Evolutionary conservation across 1,140 invertebrate genomes (phyloP), one percentile per base, ranked within the genome.

Genomic region (Heliconius eleuchia): DNA sequence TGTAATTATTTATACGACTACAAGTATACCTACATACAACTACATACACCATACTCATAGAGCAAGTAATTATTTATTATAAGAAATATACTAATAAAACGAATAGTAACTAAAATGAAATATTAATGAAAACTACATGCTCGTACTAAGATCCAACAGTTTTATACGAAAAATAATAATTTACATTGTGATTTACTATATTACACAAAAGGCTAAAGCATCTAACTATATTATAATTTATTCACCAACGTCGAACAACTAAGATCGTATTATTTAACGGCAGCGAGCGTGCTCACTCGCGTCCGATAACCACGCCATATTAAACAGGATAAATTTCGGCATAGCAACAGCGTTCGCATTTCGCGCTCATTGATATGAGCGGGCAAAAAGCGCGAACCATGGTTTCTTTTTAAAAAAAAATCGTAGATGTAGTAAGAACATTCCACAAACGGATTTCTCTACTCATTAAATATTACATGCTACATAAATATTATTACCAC

Each of bases 281-380:
- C 39, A 50, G 42, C 39, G 42, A 37, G 75, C 18, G 66, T 76
- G 60, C 27, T 66, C 42, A 39, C 19, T 77, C 30, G 27, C 70
- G 19, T 73, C 23, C 71, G 55, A 78, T 60, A 60, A 42, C 34
- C 50, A 71, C 42, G 37, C 71, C 77, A 66, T 73, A 39, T 78
- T 78, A 73, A 78, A 73, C 72, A 60, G 70, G 77, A 78, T 73
- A 78, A 57, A 73, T 60, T 73, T 80, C 60, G 74, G 79, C 79
- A 80, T 77, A 77, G 74, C 79, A 80, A 77, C 74, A 80, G 75
- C 74, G 50, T n/a, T 46, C 39, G 50, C 71, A 34, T 42, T 46
- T 46, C 39, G 50, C 71, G 50, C 57, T 46, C 50, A 55, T 78
- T 78, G 37, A 52, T 71, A 71, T 66, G 71, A 72, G 52, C 77